Base-by-base conservation (phyloP, 2,888 invertebrate species). In the Dasypogon diadema region DNA sequence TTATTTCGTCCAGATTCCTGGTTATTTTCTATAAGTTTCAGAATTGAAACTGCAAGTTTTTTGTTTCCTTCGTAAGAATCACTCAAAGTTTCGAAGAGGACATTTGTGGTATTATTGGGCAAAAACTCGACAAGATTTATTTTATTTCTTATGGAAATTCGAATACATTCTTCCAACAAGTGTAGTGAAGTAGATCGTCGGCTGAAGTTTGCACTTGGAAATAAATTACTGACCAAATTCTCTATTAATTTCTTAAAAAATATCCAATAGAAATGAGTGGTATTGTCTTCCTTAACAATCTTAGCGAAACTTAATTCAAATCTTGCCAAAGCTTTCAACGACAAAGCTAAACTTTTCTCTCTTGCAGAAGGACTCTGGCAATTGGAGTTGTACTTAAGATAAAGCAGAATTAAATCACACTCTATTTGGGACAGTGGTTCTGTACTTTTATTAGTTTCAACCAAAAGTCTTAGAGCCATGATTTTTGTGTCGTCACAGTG, bases 51-150 rank as follows among this genome's bases (percentile, higher is more conserved):
- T 0, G 92, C 91, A 74, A 91, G 83, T 0, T 87, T 87, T 83
- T 95, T 94, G 83, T 94, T 95, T 6, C 87, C 87, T 83, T 95
- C 95, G 80, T 93, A 96, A 8, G 92, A 90, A 82, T 96, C 95
- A 24, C 88, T 87, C n/a, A 94, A 82, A 73, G 88, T 88, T 1
- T 86, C 80, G 37, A 90, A 83, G 16, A 86, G 51, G 2, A 77
- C 79, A 1, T 72, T 2, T 4, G 80, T 26, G 0, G 80, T 76
- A 34, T 80, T 75, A 14, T 77, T 16, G 0, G 83, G 83, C 76
- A 83, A 26, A 2, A 88, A 86, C 75, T 88, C 82, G 1, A 84
- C 81, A 2, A 83, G 78, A 4, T 81, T 84, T 87, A 88, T 88
- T 42, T 87, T 87, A 79, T 42, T 82, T 81, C 80, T 80, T 2